Percentiles rank a stretch among this genome's conserved stretches.
Evolutionary conservation across 2,888 invertebrate species (phyloP).

Genomic region (Chaetogeoica ovagalla): DNA sequence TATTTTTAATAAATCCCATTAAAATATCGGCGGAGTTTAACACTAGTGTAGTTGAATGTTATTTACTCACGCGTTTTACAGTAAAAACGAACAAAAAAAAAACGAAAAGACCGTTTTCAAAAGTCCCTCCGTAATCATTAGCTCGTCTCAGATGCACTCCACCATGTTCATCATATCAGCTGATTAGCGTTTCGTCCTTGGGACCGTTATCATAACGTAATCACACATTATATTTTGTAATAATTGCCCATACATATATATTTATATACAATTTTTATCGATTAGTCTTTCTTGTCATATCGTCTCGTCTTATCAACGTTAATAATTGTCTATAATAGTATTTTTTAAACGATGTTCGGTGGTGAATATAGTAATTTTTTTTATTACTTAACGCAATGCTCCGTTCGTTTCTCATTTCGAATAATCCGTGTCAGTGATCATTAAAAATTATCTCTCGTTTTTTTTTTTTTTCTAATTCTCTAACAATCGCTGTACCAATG

Average conservation of each 20-base stretch:
- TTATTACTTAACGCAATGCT: background rate
- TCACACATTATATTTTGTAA: constrained; percentile 9
- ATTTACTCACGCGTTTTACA: background rate
- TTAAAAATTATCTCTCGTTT: background rate
- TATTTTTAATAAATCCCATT: background rate
- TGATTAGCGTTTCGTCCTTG: constrained; percentile 25
- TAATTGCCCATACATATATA: background rate
- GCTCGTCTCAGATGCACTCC: background rate
- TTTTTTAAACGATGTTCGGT: constrained; percentile 11
- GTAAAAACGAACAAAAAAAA: background rate
- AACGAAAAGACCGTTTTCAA: background rate
- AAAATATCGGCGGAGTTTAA: background rate
- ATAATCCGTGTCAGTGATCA: background rate
- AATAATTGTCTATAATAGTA: constrained; percentile 15
- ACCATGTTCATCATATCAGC: constrained; percentile 22
- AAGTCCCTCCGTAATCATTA: background rate
- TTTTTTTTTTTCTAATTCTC: background rate
- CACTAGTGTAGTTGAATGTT: background rate
- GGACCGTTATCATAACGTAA: constrained; percentile 39
- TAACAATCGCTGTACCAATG: constrained; percentile 20
- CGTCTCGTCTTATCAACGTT: constrained; percentile 18
- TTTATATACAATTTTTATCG: constrained; percentile 16
- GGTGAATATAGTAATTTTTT: background rate
- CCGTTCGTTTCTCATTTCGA: background rate
- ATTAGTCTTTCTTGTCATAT: constrained; percentile 2